Evolutionary conservation across 2,113 vertebrate species (phyloP).

Genomic region (Xenopus laevis): DNA sequence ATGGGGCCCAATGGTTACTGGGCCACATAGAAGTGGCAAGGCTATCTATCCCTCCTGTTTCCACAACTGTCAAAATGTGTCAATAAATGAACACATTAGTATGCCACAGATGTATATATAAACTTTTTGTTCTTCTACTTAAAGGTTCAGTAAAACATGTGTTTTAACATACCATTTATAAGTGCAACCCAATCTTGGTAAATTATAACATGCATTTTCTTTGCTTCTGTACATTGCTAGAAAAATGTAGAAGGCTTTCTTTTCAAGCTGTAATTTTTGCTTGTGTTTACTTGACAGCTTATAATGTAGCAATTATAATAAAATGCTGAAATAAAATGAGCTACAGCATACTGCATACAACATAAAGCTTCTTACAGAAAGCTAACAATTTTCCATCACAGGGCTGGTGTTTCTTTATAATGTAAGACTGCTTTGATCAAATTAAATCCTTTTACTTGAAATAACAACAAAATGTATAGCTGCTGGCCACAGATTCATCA

Average conservation of each 20-base stretch:
- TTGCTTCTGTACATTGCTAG: background rate
- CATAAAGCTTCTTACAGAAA: background rate
- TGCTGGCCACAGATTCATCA: background rate
- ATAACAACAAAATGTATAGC: background rate
- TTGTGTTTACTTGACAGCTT: constrained; percentile 1
- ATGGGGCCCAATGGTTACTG: too few species aligned
- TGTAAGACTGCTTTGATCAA: background rate
- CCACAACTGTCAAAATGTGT: too few species aligned
- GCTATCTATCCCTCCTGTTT: too few species aligned
- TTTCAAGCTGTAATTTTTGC: background rate
- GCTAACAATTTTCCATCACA: background rate
- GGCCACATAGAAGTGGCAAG: too few species aligned
- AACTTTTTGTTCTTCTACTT: too few species aligned
- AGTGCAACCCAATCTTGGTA: background rate
- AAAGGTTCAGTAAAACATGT: too few species aligned
- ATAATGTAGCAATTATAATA: constrained; percentile 4
- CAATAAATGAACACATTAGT: too few species aligned
- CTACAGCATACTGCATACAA: background rate
- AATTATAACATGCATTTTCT: background rate
- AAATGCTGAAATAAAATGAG: background rate
- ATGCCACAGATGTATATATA: too few species aligned
- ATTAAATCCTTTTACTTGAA: background rate
- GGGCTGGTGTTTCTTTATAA: background rate
- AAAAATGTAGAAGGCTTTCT: background rate
- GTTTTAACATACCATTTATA: too few species aligned